Percentiles rank a stretch among this genome's conserved stretches.
Conservation (phyloP, 2,888 invertebrate genomes). For the Pammene fasciana region DNA sequence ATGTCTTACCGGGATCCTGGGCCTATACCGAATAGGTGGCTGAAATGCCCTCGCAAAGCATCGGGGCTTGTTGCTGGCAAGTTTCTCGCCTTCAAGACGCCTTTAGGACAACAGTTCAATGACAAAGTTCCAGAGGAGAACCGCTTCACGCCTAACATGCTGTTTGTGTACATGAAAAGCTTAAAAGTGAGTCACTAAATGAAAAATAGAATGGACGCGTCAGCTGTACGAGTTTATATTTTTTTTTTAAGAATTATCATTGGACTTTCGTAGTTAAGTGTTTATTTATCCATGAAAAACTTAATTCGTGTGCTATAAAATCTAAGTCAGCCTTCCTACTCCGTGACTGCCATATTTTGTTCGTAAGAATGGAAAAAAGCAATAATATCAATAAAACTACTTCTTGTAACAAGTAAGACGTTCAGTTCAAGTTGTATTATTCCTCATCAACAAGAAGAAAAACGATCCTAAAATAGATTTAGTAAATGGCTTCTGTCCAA, state of each 20-base stretch:
- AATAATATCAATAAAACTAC: not conserved
- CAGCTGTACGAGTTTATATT: conserved; percentile 39
- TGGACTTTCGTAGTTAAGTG: not conserved
- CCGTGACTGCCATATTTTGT: not conserved
- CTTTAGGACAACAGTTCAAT: conserved; percentile 92
- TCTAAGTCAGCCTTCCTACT: not conserved
- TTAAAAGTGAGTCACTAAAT: conserved; percentile 85
- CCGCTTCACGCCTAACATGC: conserved; percentile 94
- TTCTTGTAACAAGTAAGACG: not conserved
- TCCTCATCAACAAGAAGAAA: not conserved
- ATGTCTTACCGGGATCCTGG: conserved; percentile 77
- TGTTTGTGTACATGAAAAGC: conserved; percentile 90
- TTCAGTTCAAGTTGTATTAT: not conserved
- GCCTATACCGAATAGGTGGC: conserved; percentile 93
- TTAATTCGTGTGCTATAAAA: not conserved
- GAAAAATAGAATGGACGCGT: conserved; percentile 34
- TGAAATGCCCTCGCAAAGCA: conserved; percentile 93
- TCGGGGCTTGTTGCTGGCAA: conserved; percentile 88
- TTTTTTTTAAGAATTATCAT: not conserved
- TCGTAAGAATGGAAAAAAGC: not conserved
- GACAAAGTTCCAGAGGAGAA: conserved; percentile 91
- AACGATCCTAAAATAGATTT: conserved; percentile 27
- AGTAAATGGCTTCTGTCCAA: conserved; percentile 36
- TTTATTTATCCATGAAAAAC: not conserved
- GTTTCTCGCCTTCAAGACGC: conserved; percentile 98